Percentiles rank a stretch among this genome's conserved stretches.
Evolutionary conservation across 2,888 invertebrate species (phyloP).

Genomic region (Spodoptera picta): DNA sequence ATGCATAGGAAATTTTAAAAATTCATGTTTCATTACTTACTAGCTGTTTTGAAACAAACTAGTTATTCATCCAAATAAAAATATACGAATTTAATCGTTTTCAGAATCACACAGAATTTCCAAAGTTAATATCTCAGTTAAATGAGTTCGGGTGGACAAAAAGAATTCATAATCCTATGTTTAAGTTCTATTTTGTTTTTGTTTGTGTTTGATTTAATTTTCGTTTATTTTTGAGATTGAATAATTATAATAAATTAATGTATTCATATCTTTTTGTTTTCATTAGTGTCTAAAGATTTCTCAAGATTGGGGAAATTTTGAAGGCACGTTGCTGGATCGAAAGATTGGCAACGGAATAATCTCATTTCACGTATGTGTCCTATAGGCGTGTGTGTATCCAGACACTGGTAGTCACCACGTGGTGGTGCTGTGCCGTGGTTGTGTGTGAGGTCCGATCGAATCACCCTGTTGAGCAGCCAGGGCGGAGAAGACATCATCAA

Average conservation of each 20-base stretch:
- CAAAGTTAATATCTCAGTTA: no score
- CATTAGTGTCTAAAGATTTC: slow-evolving; percentile 59
- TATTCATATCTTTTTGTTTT: slow-evolving; percentile 59
- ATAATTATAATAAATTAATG: slow-evolving; percentile 57
- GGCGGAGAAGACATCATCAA: slow-evolving; percentile 75
- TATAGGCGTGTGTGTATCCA: slow-evolving; percentile 84
- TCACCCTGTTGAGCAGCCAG: slow-evolving; percentile 82
- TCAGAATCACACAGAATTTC: no score
- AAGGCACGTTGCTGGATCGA: slow-evolving; percentile 77
- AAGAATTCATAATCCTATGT: no score
- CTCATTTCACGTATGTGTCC: slow-evolving; percentile 79
- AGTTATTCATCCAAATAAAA: no score
- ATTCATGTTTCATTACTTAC: no score
- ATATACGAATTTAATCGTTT: no score
- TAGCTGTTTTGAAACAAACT: no score
- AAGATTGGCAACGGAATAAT: slow-evolving; percentile 78
- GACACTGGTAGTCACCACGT: slow-evolving; percentile 79
- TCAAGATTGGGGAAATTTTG: slow-evolving; percentile 72
- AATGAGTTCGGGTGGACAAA: no score
- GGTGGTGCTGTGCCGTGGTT: slow-evolving; percentile 83
- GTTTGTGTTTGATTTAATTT: slow-evolving; percentile 47
- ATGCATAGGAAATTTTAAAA: no score
- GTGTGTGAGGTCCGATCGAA: slow-evolving; percentile 82
- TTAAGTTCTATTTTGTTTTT: slow-evolving; percentile 37
- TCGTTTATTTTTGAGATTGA: slow-evolving; percentile 40